Conservation (phyloP, 2,797 vertebrate species). For the Moxostoma hubbsi region DNA sequence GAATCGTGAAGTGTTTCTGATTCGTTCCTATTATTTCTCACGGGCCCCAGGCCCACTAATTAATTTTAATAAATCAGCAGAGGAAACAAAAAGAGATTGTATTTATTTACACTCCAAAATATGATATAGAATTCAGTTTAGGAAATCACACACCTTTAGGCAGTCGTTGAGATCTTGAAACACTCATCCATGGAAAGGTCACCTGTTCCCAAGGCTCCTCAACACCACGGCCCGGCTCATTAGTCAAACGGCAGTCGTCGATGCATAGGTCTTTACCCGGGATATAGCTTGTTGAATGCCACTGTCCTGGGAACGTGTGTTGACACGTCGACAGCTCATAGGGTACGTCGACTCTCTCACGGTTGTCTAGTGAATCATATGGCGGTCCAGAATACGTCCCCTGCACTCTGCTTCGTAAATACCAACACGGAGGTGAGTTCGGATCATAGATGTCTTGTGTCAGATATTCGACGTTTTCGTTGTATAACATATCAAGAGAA, state of each 20-base stretch:
- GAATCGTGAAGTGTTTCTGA: neutral
- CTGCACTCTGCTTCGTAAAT: constrained; percentile 42
- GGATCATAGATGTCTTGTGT: constrained; percentile 39
- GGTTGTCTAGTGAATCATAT: constrained; percentile 42
- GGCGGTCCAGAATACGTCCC: constrained; percentile 33
- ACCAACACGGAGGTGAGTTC: constrained; percentile 57
- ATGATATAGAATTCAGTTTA: neutral
- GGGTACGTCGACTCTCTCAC: constrained; percentile 30
- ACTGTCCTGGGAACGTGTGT: constrained; percentile 26
- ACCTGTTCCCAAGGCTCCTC: constrained; percentile 23
- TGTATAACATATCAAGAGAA: constrained; percentile 53
- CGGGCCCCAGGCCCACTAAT: neutral
- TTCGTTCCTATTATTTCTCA: neutral
- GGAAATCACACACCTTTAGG: constrained; percentile 25
- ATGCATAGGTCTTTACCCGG: constrained; percentile 7
- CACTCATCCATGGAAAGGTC: constrained; percentile 64
- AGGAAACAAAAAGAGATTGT: neutral
- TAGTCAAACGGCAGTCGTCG: constrained; percentile 16
- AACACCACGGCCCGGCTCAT: constrained; percentile 12
- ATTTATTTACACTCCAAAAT: neutral
- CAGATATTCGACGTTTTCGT: constrained; percentile 43
- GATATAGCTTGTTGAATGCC: constrained; percentile 35
- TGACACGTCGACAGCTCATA: constrained; percentile 53
- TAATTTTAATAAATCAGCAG: constrained; percentile 12
- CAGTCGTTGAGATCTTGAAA: constrained; percentile 54